phyloP scores from a whole-genome alignment of 2,797 vertebrate species.

The Coreius guichenoti region DNA sequence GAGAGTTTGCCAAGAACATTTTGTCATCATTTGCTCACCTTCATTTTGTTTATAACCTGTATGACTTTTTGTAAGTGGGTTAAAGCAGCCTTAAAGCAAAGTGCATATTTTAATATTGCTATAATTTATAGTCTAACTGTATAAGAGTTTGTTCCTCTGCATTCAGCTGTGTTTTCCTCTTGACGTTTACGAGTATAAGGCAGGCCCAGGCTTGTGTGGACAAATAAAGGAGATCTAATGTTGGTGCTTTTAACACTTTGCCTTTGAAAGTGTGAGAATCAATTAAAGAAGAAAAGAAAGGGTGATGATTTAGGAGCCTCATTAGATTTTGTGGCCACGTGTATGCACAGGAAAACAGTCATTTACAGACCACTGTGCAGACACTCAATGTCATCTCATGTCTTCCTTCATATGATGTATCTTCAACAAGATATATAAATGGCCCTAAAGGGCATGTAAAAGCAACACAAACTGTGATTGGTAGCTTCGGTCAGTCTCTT shows the following conservation, averaged over 20 bases:
- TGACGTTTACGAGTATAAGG: background rate
- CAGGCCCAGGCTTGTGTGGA: slow-evolving; percentile 18
- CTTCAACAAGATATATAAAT: background rate
- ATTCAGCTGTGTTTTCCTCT: slow-evolving; percentile 9
- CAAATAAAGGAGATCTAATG: slow-evolving; percentile 27
- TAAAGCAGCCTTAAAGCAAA: background rate
- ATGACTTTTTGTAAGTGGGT: background rate
- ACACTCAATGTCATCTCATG: background rate
- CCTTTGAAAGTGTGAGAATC: slow-evolving; percentile 29
- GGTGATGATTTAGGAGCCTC: slow-evolving; percentile 28
- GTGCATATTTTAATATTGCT: background rate
- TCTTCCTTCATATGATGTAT: background rate
- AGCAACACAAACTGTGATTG: background rate
- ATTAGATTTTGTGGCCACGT: slow-evolving; percentile 15
- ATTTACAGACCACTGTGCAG: background rate
- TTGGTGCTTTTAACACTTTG: slow-evolving; percentile 13
- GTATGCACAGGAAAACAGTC: slow-evolving; percentile 6
- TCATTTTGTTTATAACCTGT: background rate
- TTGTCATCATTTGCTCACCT: background rate
- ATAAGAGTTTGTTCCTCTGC: slow-evolving; percentile 18
- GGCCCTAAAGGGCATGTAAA: background rate
- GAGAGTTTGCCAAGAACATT: background rate
- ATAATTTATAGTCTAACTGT: background rate
- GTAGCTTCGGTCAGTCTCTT: background rate
- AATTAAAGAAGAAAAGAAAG: slow-evolving; percentile 31